Evolutionary conservation across 2,888 invertebrate genomes (phyloP).

Genomic region (Campoletis raptor): DNA sequence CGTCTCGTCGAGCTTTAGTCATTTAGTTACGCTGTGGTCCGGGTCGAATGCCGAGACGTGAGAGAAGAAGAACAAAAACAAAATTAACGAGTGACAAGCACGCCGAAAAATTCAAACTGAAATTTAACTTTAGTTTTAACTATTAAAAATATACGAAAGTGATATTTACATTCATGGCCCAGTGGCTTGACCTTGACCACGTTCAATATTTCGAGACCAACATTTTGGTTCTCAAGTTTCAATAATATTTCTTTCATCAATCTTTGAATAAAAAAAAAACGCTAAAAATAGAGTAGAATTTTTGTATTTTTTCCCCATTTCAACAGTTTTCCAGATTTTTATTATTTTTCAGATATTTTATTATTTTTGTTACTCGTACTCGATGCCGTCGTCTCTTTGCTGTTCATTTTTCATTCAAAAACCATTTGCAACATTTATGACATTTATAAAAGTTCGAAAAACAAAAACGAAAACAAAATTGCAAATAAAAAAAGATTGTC

Average conservation of each 20-base stretch:
- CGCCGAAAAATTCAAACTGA: background rate
- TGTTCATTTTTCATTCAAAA: no score
- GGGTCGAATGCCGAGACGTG: constrained; percentile 40
- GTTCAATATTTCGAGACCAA: background rate
- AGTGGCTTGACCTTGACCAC: background rate
- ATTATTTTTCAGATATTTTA: background rate
- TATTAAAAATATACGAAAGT: background rate
- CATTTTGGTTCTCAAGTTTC: background rate
- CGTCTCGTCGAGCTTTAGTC: constrained; percentile 10
- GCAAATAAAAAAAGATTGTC: background rate
- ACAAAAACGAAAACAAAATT: no score
- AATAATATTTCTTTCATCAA: background rate
- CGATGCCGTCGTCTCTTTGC: no score
- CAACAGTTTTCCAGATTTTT: background rate
- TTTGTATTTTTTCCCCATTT: no score
- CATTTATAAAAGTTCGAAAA: background rate
- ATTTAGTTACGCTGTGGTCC: background rate
- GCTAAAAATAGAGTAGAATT: no score
- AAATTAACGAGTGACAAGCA: constrained; percentile 1
- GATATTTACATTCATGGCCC: background rate
- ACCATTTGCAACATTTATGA: background rate
- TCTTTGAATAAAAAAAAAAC: background rate
- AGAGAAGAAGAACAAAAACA: constrained; percentile 22
- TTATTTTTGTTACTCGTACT: no score
- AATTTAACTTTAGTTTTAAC: background rate